A percentile compares a stretch with the other conserved stretches of the same genome.
phyloP scores from a whole-genome alignment of 2,888 invertebrate genomes.

The Pyralis farinalis region DNA sequence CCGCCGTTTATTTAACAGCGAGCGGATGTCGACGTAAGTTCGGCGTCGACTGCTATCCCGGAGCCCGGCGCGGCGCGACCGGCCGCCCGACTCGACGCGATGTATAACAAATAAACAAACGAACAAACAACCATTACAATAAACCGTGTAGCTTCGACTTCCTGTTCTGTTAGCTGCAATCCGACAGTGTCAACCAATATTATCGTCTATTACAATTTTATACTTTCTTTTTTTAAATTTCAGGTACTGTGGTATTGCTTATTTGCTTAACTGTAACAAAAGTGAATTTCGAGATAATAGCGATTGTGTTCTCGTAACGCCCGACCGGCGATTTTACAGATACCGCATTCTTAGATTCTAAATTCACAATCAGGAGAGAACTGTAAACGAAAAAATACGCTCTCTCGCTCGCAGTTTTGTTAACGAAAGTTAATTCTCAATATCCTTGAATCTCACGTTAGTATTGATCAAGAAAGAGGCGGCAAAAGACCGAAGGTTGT shows the following conservation, averaged over 20 bases:
- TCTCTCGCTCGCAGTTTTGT: too few relatives aligned
- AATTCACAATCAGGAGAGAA: too few relatives aligned
- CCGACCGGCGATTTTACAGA: too few relatives aligned
- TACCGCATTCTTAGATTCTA: too few relatives aligned
- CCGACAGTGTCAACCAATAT: slow-evolving; percentile 43
- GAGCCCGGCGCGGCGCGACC: background rate
- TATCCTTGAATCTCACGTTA: too few relatives aligned
- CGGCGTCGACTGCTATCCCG: too few relatives aligned
- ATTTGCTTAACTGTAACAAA: slow-evolving; percentile 74
- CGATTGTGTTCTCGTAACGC: slow-evolving; percentile 45
- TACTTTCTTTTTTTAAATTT: slow-evolving; percentile 52
- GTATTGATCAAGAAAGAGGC: too few relatives aligned
- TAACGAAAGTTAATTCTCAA: too few relatives aligned
- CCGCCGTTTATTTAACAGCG: background rate
- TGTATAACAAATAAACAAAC: background rate
- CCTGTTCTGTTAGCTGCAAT: slow-evolving; percentile 6
- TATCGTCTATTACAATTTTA: slow-evolving; percentile 60
- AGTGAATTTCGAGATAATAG: slow-evolving; percentile 48
- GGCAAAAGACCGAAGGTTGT: too few relatives aligned
- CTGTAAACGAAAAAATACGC: too few relatives aligned
- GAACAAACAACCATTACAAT: background rate
- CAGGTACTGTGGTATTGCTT: slow-evolving; percentile 79
- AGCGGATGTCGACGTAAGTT: too few relatives aligned
- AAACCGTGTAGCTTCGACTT: slow-evolving; percentile 1
- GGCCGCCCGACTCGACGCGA: background rate